Evolutionary conservation across 2,888 invertebrate genomes (phyloP).

Genomic region (Sacculina carcini): DNA sequence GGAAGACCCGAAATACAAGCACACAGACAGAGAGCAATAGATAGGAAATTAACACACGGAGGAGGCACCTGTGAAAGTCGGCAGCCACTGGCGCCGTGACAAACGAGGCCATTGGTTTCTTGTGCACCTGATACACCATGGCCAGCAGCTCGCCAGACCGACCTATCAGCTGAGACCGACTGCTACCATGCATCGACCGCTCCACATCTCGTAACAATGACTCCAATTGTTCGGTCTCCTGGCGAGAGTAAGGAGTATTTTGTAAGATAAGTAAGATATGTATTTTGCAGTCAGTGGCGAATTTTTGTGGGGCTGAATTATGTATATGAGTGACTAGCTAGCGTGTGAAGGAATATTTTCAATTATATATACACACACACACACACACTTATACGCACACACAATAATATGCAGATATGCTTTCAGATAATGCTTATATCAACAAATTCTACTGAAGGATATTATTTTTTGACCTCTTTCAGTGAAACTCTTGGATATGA

Average conservation of each 20-base stretch:
- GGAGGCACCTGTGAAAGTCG: conserved; percentile 73
- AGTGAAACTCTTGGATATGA: too few species aligned
- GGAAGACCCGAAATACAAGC: conserved; percentile 4
- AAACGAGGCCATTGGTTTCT: conserved; percentile 67
- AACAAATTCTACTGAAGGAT: too few species aligned
- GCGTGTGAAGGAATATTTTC: too few species aligned
- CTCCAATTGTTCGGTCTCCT: conserved; percentile 70
- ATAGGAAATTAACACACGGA: neutral
- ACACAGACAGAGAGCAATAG: neutral
- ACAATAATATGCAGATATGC: too few species aligned
- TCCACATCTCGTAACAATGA: conserved; percentile 42
- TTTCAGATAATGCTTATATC: too few species aligned
- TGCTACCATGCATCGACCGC: conserved; percentile 41
- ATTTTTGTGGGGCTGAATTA: too few species aligned
- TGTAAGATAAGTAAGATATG: too few species aligned
- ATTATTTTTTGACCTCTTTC: too few species aligned
- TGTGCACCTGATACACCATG: conserved; percentile 56
- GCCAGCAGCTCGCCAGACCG: conserved; percentile 52
- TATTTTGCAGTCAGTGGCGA: too few species aligned
- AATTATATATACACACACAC: neutral
- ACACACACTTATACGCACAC: too few species aligned
- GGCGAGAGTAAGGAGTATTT: too few species aligned
- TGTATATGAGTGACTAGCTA: too few species aligned
- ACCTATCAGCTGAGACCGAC: conserved; percentile 41
- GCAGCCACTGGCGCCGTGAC: conserved; percentile 66